Percentiles rank a stretch among this genome's conserved stretches.
These are phyloP conservation scores for Apodemia mormo DNA, from an alignment of 2,888 invertebrate genomes.

Conservation along the genomic window DNA sequence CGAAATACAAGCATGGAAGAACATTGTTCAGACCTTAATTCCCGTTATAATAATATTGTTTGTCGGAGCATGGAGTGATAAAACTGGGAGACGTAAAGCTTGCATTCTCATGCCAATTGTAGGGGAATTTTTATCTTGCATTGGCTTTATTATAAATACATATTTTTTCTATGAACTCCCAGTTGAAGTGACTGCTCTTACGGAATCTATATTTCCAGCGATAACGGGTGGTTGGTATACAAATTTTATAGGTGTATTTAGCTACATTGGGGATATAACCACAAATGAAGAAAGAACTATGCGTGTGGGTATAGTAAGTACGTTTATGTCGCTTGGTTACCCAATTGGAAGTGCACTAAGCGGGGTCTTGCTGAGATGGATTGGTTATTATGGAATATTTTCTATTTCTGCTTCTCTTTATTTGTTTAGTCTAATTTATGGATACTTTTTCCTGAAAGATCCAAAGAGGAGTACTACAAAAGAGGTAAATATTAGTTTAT, in stretches of 20 bases:
- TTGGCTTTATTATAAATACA: conserved; percentile 89
- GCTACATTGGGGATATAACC: conserved; percentile 93
- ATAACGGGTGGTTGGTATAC: conserved; percentile 93
- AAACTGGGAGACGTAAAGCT: conserved; percentile 86
- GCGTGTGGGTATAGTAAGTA: conserved; percentile 92
- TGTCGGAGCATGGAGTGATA: conserved; percentile 90
- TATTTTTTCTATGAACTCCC: conserved; percentile 89
- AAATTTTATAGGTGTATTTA: conserved; percentile 93
- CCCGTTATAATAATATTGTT: conserved; percentile 92
- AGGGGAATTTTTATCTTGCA: conserved; percentile 89
- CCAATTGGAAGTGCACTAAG: conserved; percentile 93
- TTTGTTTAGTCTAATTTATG: conserved; percentile 87
- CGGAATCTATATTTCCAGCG: conserved; percentile 90
- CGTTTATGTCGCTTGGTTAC: conserved; percentile 92
- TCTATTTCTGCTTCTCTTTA: conserved; percentile 87
- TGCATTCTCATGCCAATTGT: conserved; percentile 91
- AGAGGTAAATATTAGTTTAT: conserved; percentile 45
- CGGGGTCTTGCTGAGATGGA: conserved; percentile 86
- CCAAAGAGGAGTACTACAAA: conserved; percentile 59
- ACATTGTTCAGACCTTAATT: conserved; percentile 89
- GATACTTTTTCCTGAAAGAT: conserved; percentile 86
- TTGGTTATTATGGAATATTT: conserved; percentile 92
- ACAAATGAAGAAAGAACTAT: conserved; percentile 90
- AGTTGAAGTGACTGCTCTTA: conserved; percentile 89
- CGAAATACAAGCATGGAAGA: conserved; percentile 91